Base-by-base conservation (phyloP, 2,113 vertebrate species). In the Sialia sialis region DNA sequence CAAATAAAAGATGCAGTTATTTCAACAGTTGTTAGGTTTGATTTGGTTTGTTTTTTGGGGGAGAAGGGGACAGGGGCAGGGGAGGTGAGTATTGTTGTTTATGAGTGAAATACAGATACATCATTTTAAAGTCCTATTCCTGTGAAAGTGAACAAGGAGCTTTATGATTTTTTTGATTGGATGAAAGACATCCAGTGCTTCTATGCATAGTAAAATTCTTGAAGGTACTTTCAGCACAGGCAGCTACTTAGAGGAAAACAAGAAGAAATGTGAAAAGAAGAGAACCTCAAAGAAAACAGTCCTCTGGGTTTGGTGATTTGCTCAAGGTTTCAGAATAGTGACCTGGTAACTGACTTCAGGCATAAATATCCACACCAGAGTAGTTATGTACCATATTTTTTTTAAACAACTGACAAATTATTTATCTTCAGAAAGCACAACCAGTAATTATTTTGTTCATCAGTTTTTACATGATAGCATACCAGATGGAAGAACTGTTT, bases 21-120 rank as follows among this genome's bases (percentile, higher is more conserved):
- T 39, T 74, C 48, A 26, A 39, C 17, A 89, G 3, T 4, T 30
- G 13, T 36, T 29, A 36, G 15, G 5, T 63, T 72, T n/a, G 13
- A 13, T 67, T 79, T 80, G 21, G 29, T 19, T 44, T 62, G 5
- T 7, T 69, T 46, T 30, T 19, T 3, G 1, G 11, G 6, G 7
- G 2, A 13, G 11, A 27, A 7, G 3, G 6, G 8, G 6, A 2
- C 18, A 59, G 3, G 30, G 6, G 7, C 25, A 11, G 13, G 9
- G 2, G 11, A 26, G 7, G 9, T 12, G 22, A 56, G 3, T 18
- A 9, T 3, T 68, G 21, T 3, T 69, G 8, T 52, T 86, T 80
- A 36, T 38, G 30, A 62, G 10, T 48, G 13, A 80, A 89, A 81
- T 48, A 3, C 6, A 64, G 27, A 21, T 59, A 79, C 32, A 1